A percentile compares a stretch with the other conserved stretches of the same genome.
Conservation (phyloP, 2,888 invertebrate genomes). For the Eupithecia abbreviata region DNA sequence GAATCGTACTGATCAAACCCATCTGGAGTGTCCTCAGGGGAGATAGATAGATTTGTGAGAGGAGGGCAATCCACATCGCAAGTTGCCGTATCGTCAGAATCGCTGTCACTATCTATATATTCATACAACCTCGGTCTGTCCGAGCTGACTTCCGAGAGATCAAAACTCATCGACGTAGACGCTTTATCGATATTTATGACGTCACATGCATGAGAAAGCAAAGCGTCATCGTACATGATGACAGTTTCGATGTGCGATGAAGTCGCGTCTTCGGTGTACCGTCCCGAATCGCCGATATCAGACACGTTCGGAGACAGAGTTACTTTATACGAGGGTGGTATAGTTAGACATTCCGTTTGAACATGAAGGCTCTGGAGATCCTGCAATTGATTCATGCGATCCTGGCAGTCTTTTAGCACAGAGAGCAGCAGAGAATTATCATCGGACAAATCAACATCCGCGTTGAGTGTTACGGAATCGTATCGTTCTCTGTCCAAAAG, state of each 20-base stretch:
- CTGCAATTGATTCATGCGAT: conserved; percentile 47
- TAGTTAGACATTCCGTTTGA: conserved; percentile 56
- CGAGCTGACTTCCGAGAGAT: conserved; percentile 49
- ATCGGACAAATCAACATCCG: conserved; percentile 72
- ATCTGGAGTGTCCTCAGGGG: conserved; percentile 64
- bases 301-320: conserved; percentile 67
- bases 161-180: conserved; percentile 49
- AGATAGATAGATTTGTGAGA: conserved; percentile 42
- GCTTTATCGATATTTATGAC: conserved; percentile 63
- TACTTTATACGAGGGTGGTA: conserved; percentile 57
- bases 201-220: conserved; percentile 72
- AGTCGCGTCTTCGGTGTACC: conserved; percentile 73
- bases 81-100: conserved; percentile 72
- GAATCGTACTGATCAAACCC: conserved; percentile 80
- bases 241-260: conserved; percentile 67
- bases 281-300: conserved; percentile 74
- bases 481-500: conserved; percentile 62
- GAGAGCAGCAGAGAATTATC: conserved; percentile 63
- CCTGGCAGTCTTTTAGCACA: conserved; percentile 53
- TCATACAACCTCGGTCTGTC: conserved; percentile 57
- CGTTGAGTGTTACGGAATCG: conserved; percentile 73
- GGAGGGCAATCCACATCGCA: conserved; percentile 58
- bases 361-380: conserved; percentile 51
- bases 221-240: conserved; percentile 68
- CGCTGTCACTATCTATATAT: conserved; percentile 72